These are phyloP conservation scores for Gila orcuttii DNA, from an alignment of 2,113 vertebrate genomes.

Conservation along the genomic window DNA sequence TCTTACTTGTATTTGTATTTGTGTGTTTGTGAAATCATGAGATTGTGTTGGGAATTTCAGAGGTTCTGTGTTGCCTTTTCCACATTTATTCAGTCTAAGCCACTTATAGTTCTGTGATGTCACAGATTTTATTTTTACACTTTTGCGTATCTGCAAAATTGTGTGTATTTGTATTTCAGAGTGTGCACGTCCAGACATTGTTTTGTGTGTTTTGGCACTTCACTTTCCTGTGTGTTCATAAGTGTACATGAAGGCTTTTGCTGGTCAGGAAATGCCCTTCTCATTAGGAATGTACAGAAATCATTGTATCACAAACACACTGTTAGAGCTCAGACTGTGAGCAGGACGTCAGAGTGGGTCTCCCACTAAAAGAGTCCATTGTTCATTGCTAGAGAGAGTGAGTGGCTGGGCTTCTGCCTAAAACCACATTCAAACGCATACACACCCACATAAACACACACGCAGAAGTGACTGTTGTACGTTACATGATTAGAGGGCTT, in stretches of 20 bases:
- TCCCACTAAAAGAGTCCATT: slow-evolving; percentile 59
- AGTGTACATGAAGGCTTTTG: slow-evolving; percentile 1
- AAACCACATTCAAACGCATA: slow-evolving; percentile 58
- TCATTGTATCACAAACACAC: slow-evolving; percentile 41
- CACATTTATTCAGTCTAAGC: neutral
- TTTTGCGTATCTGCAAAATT: neutral
- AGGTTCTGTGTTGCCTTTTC: neutral
- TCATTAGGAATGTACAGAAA: slow-evolving; percentile 39
- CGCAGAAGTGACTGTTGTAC: neutral
- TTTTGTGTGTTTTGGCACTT: neutral
- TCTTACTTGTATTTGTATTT: neutral
- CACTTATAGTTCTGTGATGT: neutral
- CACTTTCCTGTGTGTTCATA: neutral
- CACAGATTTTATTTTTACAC: neutral
- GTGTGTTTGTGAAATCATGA: neutral
- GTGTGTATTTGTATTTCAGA: neutral
- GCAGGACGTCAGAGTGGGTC: slow-evolving; percentile 35
- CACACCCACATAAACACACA: slow-evolving; percentile 40
- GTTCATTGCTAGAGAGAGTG: slow-evolving; percentile 50
- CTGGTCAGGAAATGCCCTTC: slow-evolving; percentile 45
- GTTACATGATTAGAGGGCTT: neutral
- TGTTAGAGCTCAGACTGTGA: slow-evolving; percentile 22
- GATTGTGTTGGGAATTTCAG: neutral
- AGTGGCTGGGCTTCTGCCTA: slow-evolving; percentile 57
- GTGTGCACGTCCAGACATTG: neutral